A percentile compares a stretch with the other conserved stretches of the same genome.
Evolutionary conservation across 2,797 vertebrate genomes (phyloP).

Genomic region (Etheostoma perlongum): DNA sequence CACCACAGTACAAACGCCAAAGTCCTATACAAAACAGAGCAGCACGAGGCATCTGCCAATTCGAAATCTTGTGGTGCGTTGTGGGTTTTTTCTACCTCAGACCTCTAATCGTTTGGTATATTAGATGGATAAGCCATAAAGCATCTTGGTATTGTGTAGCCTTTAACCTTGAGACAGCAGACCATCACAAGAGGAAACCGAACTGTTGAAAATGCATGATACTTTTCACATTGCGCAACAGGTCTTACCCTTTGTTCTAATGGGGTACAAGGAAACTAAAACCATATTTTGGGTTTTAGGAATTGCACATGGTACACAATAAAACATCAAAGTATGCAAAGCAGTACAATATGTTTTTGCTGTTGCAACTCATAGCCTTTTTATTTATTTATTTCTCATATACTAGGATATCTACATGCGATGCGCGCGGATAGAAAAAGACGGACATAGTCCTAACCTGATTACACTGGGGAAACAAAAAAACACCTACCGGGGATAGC

Average conservation of each 20-base stretch:
- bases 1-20: conserved; percentile 55
- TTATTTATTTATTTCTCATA: not conserved
- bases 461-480: not conserved
- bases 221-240: conserved; percentile 78
- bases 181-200: not conserved
- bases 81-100: not conserved
- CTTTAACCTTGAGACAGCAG: conserved; percentile 9
- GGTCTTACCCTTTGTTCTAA: conserved; percentile 69
- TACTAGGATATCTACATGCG: not conserved
- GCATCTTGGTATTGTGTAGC: not conserved
- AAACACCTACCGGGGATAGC: conserved; percentile 93
- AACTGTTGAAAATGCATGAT: conserved; percentile 31
- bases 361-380: not conserved
- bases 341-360: not conserved
- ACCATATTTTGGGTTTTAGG: not conserved
- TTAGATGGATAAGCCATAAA: not conserved
- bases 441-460: not conserved
- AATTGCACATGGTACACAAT: conserved; percentile 16
- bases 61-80: not conserved
- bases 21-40: conserved; percentile 33
- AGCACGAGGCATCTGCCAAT: not conserved
- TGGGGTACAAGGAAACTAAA: conserved; percentile 5
- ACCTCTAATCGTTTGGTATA: not conserved
- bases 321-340: conserved; percentile 45
- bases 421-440: conserved; percentile 18